phyloP scores from a whole-genome alignment of 2,113 vertebrate species.

The Recurvirostra avosetta region DNA sequence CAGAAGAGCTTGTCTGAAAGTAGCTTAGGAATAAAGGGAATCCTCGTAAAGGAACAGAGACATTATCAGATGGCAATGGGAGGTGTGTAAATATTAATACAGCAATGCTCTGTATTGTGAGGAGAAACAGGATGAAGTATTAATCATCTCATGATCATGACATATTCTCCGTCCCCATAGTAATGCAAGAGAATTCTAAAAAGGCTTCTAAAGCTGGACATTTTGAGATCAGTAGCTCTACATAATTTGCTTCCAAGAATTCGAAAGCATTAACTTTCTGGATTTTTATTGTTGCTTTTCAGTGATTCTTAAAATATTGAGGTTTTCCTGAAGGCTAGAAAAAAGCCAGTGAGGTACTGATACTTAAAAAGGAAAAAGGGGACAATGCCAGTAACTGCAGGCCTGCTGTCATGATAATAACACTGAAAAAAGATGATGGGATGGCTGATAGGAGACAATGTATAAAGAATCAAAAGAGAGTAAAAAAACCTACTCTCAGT shows the following conservation, averaged over 20 bases:
- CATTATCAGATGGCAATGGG: neutral
- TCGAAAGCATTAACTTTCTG: neutral
- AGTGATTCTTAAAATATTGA: neutral
- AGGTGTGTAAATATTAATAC: neutral
- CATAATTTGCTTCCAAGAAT: neutral
- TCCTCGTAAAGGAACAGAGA: neutral
- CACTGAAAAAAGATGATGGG: neutral
- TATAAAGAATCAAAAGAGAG: constrained; percentile 18
- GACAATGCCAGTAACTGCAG: neutral
- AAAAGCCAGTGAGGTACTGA: neutral
- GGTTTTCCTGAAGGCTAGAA: neutral
- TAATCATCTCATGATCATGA: neutral
- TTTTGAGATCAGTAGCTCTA: neutral
- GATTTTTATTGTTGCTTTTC: neutral
- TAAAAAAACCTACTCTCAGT: neutral
- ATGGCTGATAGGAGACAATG: constrained; percentile 8
- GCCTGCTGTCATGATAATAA: neutral
- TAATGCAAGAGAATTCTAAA: neutral
- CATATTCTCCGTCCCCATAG: neutral
- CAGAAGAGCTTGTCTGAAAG: neutral
- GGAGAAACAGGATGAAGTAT: neutral
- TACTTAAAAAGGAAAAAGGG: neutral
- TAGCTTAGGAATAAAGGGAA: neutral
- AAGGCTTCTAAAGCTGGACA: neutral
- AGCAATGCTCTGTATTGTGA: neutral